Evolutionary conservation across 2,113 vertebrate species (phyloP).

Genomic region (Atractosteus spatula): DNA sequence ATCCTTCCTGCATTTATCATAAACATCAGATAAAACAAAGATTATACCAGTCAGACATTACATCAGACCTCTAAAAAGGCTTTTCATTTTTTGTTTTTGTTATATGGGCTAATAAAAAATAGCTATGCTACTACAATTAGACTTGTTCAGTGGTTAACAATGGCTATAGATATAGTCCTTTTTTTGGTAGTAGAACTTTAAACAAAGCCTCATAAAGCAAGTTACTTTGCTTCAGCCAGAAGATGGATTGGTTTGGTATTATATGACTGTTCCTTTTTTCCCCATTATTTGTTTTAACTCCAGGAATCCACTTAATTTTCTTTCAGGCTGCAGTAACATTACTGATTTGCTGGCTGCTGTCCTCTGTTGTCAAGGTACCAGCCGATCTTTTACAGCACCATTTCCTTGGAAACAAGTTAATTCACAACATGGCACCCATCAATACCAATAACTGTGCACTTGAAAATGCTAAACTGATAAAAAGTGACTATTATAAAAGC

Average conservation of each 20-base stretch:
- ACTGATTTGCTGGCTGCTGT: slow-evolving; percentile 36
- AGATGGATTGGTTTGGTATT: slow-evolving; percentile 1
- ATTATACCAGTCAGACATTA: too few species aligned
- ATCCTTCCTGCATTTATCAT: too few species aligned
- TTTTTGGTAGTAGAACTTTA: background rate
- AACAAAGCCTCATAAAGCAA: slow-evolving; percentile 9
- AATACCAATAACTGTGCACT: background rate
- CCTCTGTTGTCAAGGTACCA: slow-evolving; percentile 54
- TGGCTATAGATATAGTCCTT: background rate
- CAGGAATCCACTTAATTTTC: slow-evolving; percentile 27
- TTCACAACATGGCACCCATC: slow-evolving; percentile 25
- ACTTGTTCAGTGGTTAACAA: background rate
- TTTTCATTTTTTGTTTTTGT: too few species aligned
- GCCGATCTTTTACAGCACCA: slow-evolving; percentile 41
- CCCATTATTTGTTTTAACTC: slow-evolving; percentile 8
- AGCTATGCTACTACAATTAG: slow-evolving; percentile 1
- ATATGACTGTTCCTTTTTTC: slow-evolving; percentile 1
- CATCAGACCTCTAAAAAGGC: too few species aligned
- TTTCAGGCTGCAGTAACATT: slow-evolving; percentile 41
- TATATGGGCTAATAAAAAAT: background rate
- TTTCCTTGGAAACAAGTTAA: slow-evolving; percentile 57
- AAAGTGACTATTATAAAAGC: background rate
- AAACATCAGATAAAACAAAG: too few species aligned
- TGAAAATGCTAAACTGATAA: slow-evolving; percentile 18
- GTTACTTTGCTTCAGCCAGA: background rate